phyloP scores from a whole-genome alignment of 2,797 vertebrate species.

The Myotis vivesi region DNA sequence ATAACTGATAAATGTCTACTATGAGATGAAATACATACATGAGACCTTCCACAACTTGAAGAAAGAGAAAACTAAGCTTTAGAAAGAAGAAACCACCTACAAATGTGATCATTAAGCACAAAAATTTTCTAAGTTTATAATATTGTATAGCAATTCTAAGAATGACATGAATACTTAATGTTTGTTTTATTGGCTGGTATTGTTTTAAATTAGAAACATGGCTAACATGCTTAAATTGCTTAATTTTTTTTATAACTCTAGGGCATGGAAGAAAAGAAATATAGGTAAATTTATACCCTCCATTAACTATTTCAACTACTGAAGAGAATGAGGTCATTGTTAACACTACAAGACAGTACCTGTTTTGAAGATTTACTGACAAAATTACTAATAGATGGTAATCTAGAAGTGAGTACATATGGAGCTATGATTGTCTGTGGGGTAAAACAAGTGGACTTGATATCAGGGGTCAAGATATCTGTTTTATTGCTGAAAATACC shows the following conservation, averaged over 20 bases:
- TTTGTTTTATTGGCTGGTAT: not conserved
- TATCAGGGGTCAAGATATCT: not conserved
- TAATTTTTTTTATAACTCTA: not conserved
- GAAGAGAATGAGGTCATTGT: conserved; percentile 6
- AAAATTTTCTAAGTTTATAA: conserved; percentile 7
- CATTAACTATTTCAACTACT: conserved; percentile 56
- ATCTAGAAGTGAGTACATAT: not conserved
- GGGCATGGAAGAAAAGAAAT: not conserved
- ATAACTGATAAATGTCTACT: not conserved
- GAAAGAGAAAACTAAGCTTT: not conserved
- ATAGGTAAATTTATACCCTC: conserved; percentile 44
- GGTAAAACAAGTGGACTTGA: not conserved
- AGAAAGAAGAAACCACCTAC: not conserved
- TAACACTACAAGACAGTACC: not conserved
- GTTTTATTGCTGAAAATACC: not conserved
- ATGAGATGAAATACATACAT: not conserved
- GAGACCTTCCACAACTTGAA: not conserved
- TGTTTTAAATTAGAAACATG: not conserved
- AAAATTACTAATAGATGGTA: not conserved
- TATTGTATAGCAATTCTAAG: not conserved
- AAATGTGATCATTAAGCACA: not conserved
- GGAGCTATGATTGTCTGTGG: not conserved
- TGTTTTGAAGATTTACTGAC: conserved; percentile 19
- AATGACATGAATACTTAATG: not conserved
- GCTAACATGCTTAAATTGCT: not conserved